Conservation (phyloP, 2,888 invertebrate genomes). For the Chironomus tentans region DNA sequence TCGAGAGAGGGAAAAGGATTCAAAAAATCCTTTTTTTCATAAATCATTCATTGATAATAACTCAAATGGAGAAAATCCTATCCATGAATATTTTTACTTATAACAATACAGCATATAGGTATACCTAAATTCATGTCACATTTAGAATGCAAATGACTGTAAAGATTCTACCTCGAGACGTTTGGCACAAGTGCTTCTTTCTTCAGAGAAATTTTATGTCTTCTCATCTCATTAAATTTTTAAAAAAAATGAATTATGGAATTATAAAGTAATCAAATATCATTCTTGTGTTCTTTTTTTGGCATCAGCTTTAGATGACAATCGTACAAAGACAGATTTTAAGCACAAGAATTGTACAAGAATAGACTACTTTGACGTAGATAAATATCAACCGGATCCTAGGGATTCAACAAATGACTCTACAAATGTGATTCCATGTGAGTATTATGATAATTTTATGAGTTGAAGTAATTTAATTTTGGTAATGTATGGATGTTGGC, state of each 20-base stretch:
- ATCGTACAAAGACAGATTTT: slow-evolving; percentile 7
- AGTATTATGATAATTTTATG: slow-evolving; percentile 43
- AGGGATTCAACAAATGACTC: slow-evolving; percentile 87
- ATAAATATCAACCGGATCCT: slow-evolving; percentile 78
- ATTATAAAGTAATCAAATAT: too few species aligned
- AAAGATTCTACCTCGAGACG: neutral
- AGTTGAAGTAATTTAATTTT: too few species aligned
- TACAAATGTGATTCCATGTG: slow-evolving; percentile 88
- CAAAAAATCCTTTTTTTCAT: neutral
- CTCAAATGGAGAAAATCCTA: neutral
- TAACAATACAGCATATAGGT: too few species aligned
- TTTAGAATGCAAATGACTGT: neutral
- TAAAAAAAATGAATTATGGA: neutral
- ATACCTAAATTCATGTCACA: neutral
- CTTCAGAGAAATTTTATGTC: neutral
- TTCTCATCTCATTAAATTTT: neutral
- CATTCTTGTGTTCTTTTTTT: too few species aligned
- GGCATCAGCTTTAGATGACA: slow-evolving; percentile 12
- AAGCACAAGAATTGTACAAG: slow-evolving; percentile 52
- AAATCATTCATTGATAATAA: neutral
- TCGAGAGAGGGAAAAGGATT: neutral
- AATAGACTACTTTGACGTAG: slow-evolving; percentile 81
- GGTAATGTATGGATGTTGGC: too few species aligned
- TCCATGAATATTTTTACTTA: too few species aligned
- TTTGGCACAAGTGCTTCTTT: neutral